These are phyloP conservation scores for Acleris holmiana DNA, from an alignment of 2,888 invertebrate genomes.

Conservation along the genomic window DNA sequence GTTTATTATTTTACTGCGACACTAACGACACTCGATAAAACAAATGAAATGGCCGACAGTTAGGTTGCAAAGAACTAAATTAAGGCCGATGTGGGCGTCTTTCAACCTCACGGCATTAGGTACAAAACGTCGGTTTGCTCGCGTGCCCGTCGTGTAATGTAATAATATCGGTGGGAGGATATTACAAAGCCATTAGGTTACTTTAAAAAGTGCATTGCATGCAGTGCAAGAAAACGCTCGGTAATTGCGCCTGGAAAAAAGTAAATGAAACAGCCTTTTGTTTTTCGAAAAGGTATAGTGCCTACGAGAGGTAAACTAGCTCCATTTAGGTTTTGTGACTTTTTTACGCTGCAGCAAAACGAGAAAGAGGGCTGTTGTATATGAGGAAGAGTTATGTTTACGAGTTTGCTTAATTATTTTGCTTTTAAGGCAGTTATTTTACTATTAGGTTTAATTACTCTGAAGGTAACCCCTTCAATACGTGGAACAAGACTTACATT, in stretches of 20 bases:
- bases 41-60: slow-evolving; percentile 33
- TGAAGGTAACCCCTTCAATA: too few relatives aligned
- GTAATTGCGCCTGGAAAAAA: slow-evolving; percentile 26
- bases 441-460: too few relatives aligned
- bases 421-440: too few relatives aligned
- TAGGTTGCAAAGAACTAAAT: slow-evolving; percentile 43
- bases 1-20: neutral
- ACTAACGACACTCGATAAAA: neutral
- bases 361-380: neutral
- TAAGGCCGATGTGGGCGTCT: slow-evolving; percentile 38
- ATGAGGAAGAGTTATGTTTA: neutral
- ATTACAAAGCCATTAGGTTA: slow-evolving; percentile 61
- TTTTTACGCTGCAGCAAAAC: slow-evolving; percentile 9
- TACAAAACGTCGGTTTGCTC: slow-evolving; percentile 45
- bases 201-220: slow-evolving; percentile 50
- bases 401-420: too few relatives aligned
- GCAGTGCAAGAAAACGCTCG: slow-evolving; percentile 37
- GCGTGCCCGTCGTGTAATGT: slow-evolving; percentile 56
- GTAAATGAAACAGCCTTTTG: slow-evolving; percentile 24
- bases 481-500: too few relatives aligned
- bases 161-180: slow-evolving; percentile 58
- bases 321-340: slow-evolving; percentile 22
- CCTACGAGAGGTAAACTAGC: slow-evolving; percentile 30
- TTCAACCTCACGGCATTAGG: slow-evolving; percentile 53
- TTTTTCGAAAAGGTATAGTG: slow-evolving; percentile 24